phyloP scores from a whole-genome alignment of 2,797 vertebrate genomes.

The Ptychobarbus kaznakovi region DNA sequence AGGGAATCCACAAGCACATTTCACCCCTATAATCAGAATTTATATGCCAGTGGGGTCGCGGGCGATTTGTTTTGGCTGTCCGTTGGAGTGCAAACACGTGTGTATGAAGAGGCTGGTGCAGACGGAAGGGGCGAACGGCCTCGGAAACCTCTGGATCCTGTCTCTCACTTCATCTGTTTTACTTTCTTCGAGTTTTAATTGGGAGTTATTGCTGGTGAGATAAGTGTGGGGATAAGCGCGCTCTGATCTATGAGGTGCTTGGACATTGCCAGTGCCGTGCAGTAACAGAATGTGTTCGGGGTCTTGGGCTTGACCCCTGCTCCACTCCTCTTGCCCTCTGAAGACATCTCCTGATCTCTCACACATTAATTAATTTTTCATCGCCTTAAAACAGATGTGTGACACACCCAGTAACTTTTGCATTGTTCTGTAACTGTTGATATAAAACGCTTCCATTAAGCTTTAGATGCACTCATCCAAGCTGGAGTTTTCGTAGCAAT shows the following conservation, averaged over 20 bases:
- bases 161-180: slow-evolving; percentile 68
- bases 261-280: slow-evolving; percentile 49
- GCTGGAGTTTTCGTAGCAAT: background rate
- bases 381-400: slow-evolving; percentile 8
- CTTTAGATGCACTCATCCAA: background rate
- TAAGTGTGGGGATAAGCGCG: slow-evolving; percentile 76
- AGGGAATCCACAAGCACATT: slow-evolving; percentile 25
- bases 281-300: slow-evolving; percentile 61
- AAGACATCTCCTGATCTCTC: slow-evolving; percentile 43
- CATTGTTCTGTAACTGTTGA: background rate
- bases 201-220: slow-evolving; percentile 78
- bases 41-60: slow-evolving; percentile 38
- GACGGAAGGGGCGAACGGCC: slow-evolving; percentile 60
- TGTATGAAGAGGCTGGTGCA: slow-evolving; percentile 32
- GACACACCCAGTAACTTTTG: background rate
- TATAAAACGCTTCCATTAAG: slow-evolving; percentile 27
- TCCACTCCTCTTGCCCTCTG: slow-evolving; percentile 40
- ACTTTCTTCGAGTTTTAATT: slow-evolving; percentile 70
- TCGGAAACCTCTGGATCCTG: slow-evolving; percentile 63
- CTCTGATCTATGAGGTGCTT: slow-evolving; percentile 78
- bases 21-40: slow-evolving; percentile 46
- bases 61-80: slow-evolving; percentile 52
- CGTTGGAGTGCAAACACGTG: slow-evolving; percentile 37
- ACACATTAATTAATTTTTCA: slow-evolving; percentile 31
- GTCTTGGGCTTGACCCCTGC: slow-evolving; percentile 65